A percentile compares a stretch with the other conserved stretches of the same genome.
Conservation (phyloP, 2,113 vertebrate species). For the Proterorhinus semilunaris region DNA sequence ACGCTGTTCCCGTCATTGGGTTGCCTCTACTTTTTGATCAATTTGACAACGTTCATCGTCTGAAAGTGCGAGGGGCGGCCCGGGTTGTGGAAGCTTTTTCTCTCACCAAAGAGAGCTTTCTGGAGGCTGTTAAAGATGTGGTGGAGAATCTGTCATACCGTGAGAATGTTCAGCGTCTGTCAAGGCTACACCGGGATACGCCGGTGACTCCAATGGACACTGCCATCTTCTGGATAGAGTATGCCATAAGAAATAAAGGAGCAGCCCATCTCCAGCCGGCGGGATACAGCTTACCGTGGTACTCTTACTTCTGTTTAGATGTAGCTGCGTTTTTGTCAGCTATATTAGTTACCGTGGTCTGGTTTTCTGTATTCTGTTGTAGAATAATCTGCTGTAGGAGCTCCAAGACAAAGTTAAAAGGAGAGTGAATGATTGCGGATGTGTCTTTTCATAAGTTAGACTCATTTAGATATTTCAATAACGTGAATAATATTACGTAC, state of each 20-base stretch:
- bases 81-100: slow-evolving; percentile 51
- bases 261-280: slow-evolving; percentile 63
- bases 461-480: no score
- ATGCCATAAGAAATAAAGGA: slow-evolving; percentile 73
- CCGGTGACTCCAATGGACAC: slow-evolving; percentile 65
- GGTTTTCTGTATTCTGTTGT: slow-evolving; percentile 31
- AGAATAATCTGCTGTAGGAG: slow-evolving; percentile 46
- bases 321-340: slow-evolving; percentile 42
- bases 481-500: no score
- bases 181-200: slow-evolving; percentile 65
- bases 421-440: no score
- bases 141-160: slow-evolving; percentile 67
- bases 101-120: slow-evolving; percentile 57
- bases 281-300: slow-evolving; percentile 70
- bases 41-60: slow-evolving; percentile 70
- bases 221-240: slow-evolving; percentile 80
- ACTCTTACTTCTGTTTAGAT: slow-evolving; percentile 70
- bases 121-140: slow-evolving; percentile 65
- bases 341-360: slow-evolving; percentile 25
- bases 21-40: slow-evolving; percentile 77
- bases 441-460: no score
- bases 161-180: slow-evolving; percentile 65
- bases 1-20: slow-evolving; percentile 70
- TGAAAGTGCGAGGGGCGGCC: slow-evolving; percentile 68
- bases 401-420: slow-evolving; percentile 59